Evolutionary conservation across 2,797 vertebrate species (phyloP).

Genomic region (Buphagus erythrorhynchus): DNA sequence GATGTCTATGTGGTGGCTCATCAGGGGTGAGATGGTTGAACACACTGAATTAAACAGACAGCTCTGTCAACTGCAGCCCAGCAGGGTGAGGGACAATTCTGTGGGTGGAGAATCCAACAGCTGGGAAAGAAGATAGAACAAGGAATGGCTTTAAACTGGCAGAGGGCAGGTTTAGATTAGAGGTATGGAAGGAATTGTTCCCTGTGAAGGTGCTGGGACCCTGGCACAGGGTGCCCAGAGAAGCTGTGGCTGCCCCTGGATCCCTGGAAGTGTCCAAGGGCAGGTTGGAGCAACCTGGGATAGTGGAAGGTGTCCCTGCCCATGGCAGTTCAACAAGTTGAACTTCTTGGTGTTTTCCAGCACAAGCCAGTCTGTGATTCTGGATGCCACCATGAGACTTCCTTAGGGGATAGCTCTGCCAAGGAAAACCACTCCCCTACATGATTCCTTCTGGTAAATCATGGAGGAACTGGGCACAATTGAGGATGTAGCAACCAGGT

Average conservation of each 20-base stretch:
- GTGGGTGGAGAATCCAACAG: background rate
- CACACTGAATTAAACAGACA: background rate
- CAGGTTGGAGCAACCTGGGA: fast-evolving
- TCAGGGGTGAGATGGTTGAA: background rate
- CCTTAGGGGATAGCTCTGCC: background rate
- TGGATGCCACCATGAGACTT: background rate
- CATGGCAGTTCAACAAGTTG: fast-evolving
- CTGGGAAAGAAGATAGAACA: background rate
- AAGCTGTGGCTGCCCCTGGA: background rate
- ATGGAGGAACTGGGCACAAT: background rate
- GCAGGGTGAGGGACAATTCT: background rate
- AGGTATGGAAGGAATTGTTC: background rate
- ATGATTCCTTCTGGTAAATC: background rate
- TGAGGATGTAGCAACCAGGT: background rate
- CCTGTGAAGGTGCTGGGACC: fast-evolving
- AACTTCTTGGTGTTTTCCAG: background rate
- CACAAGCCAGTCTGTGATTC: background rate
- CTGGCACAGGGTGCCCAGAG: background rate
- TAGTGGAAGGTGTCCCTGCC: background rate
- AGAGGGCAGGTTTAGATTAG: background rate
- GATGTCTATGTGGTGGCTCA: background rate
- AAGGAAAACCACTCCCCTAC: background rate
- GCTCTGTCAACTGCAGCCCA: background rate
- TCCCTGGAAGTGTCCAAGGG: background rate
- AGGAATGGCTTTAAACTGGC: background rate